Base-by-base conservation (phyloP, 1,140 invertebrate species). In the Leptinotarsa defecta region DNA sequence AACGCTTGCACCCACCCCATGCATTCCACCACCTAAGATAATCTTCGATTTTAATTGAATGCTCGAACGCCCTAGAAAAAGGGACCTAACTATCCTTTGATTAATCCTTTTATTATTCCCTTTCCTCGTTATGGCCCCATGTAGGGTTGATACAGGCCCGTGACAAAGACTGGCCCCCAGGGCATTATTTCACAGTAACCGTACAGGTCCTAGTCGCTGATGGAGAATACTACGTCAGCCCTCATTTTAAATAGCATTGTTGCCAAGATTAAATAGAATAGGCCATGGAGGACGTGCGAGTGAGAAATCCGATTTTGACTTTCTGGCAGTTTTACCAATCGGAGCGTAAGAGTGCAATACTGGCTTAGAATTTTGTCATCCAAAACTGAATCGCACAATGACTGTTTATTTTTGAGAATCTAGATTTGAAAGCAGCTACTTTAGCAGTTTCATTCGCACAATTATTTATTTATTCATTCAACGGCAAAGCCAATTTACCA, bases 51-150 rank as follows among this genome's bases (percentile, higher is more conserved):
- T 73, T 65, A 73, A 73, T 73, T 73, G 71, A 73, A 73, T 62
- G 71, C 71, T 22, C 43, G 27, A 27, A 52, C 52, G 49, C 72
- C 76, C 24, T 68, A 71, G 74, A 63, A 74, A 73, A 73, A 74
- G 73, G 61, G 73, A 68, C 63, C 68, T 63, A 65, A 76, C 74
- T 71, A 70, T 70, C 74, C 71, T 74, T 61, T 77, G 76, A 77
- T 77, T 77, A 77, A 77, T 77, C 76, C 74, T 68, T 77, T 75
- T 77, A 77, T 77, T 77, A 74, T 73, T 63, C 76, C 76, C 69
- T 48, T 65, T 64, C 27, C 71, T 77, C 76, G 73, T 75, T 77
- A 77, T 69, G 73, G 76, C 74, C 73, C 74, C 70, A 74, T 61
- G 52, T 63, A 62, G 76, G 76, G 69, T 20, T 48, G 48, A 71